Base-by-base conservation (phyloP, 2,113 vertebrate genomes). In the Parus major region DNA sequence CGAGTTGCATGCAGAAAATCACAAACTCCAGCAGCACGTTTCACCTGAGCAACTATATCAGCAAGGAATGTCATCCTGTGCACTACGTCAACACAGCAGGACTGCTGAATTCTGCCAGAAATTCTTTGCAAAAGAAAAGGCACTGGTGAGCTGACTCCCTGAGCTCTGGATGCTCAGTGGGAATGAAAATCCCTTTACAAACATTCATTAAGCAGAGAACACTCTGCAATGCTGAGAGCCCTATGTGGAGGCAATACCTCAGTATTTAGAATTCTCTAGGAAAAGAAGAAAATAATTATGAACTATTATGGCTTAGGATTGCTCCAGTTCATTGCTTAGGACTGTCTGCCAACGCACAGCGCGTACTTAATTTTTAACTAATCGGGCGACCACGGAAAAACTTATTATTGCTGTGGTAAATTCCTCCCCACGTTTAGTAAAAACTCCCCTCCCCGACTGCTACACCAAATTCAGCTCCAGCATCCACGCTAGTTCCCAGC, bases 131-230 rank as follows among this genome's bases (percentile, higher is more conserved):
- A 35, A 84, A 63, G 73, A 14, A 52, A 64, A 79, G 47, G 35
- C 82, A 57, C 3, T 2, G 52, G 47, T 33, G 77, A 71, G 61
- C 79, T 23, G 80, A 66, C 72, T 55, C 59, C 64, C 50, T 5
- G 71, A 80, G 70, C 86, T 42, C 56, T 24, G 69, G 36, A 82
- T 61, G 35, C 29, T 31, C 88, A 31, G 81, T 1, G 50, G 84
- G 90, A 68, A 91, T 44, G 76, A 72, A 95, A 94, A 95, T 84
- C 90, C 80, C 60, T 68, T 59, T 53, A 41, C 60, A 78, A 90
- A 81, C 71, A 66, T 25, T 75, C 64, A 64, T 80, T 78, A 78
- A 66, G 77, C 53, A 70, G 50, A 0, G 6, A 88, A 52, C 56
- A 4, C 42, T 28, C 49, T 42, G 91, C 70, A 87, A 11, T 19